Percentiles rank a stretch among this genome's conserved stretches.
Conservation (phyloP, 1,140 invertebrate genomes). For the Drosophila ironensis region DNA sequence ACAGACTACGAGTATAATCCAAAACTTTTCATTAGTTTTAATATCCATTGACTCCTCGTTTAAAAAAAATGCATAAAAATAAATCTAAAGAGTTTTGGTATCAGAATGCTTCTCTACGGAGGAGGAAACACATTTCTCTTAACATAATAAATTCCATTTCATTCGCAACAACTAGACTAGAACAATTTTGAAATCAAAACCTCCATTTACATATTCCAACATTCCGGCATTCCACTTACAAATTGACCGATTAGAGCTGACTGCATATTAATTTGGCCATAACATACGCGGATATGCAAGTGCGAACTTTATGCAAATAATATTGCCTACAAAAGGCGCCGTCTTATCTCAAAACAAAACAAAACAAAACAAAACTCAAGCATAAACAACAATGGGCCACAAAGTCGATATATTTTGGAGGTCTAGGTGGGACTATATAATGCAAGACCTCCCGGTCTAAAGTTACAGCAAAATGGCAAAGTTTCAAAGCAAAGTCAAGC, state of each 20-base stretch:
- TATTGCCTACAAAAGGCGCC: conserved; percentile 29
- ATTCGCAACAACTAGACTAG: not conserved
- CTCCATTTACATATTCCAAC: not conserved
- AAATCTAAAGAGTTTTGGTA: too few relatives aligned
- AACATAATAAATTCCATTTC: too few relatives aligned
- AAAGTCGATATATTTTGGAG: conserved; percentile 50
- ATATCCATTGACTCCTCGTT: too few relatives aligned
- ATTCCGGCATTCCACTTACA: conserved; percentile 7
- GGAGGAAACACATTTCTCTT: not conserved
- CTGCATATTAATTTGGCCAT: conserved; percentile 42
- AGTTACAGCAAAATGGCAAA: conserved; percentile 45
- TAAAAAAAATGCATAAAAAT: too few relatives aligned
- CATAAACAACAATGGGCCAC: conserved; percentile 18
- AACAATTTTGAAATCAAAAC: not conserved
- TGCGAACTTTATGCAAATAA: conserved; percentile 55
- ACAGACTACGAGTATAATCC: too few relatives aligned
- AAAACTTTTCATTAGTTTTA: too few relatives aligned
- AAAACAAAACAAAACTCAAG: too few relatives aligned
- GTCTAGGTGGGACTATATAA: conserved; percentile 64
- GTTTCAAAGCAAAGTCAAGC: not conserved
- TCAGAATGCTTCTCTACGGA: too few relatives aligned
- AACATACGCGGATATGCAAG: conserved; percentile 45
- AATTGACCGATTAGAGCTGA: conserved; percentile 38
- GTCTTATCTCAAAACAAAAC: too few relatives aligned
- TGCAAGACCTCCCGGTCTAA: not conserved